These are phyloP conservation scores for Dryobates pubescens DNA, from an alignment of 2,797 vertebrate genomes.

Conservation along the genomic window DNA sequence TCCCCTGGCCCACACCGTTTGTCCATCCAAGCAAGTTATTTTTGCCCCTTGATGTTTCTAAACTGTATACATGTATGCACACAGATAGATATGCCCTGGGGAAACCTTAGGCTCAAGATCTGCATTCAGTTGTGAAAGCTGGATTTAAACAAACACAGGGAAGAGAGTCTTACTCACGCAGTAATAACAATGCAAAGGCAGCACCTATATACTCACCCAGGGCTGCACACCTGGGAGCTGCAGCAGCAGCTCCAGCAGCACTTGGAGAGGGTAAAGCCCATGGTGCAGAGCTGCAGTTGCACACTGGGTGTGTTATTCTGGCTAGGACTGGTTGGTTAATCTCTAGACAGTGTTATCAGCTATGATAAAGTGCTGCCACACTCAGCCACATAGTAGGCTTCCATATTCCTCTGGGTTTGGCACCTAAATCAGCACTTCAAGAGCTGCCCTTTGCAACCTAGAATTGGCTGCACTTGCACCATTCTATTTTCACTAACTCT, in stretches of 20 bases:
- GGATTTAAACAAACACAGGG: neutral
- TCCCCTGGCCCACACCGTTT: neutral
- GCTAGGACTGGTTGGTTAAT: neutral
- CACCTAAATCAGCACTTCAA: neutral
- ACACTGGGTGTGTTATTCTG: neutral
- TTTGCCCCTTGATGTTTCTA: neutral
- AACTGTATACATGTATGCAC: neutral
- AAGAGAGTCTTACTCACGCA: neutral
- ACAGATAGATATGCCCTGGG: neutral
- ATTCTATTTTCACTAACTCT: neutral
- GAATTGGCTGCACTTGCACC: neutral
- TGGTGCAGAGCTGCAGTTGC: neutral
- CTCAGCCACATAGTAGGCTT: neutral
- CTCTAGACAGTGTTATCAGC: neutral
- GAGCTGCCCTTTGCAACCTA: neutral
- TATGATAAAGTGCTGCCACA: neutral
- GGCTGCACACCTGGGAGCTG: neutral
- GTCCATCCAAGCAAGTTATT: neutral
- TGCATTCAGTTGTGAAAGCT: neutral
- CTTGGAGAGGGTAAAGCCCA: neutral
- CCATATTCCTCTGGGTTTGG: neutral
- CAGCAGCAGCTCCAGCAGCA: neutral
- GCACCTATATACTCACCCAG: neutral
- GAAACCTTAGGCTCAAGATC: neutral
- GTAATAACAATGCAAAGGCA: neutral